Base-by-base conservation (phyloP, 1,140 invertebrate genomes). In the Trissolcus basalis region DNA sequence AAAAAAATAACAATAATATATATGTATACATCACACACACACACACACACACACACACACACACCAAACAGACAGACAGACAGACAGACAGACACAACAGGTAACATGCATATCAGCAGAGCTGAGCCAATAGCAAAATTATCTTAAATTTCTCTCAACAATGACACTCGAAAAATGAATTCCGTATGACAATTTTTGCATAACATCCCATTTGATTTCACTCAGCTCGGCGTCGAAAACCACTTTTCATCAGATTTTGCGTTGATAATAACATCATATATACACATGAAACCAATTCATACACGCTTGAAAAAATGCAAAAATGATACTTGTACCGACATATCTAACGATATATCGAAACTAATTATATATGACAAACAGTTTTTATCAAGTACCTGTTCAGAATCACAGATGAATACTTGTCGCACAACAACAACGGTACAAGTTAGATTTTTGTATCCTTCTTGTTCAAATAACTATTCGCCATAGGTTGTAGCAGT, bases 81-180 rank as follows among this genome's bases (percentile, higher is more conserved):
- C n/a, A n/a, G n/a, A n/a, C n/a, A n/a, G n/a, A n/a, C n/a, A n/a
- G 14, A 47, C 13, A 65, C 60, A 60, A 67, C 67, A 69, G 45
- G 56, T 58, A 48, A 73, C 72, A 69, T 48, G 72, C 68, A 72
- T 78, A 78, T 78, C 69, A 78, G 60, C 75, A 72, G 69, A 72
- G 64, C 75, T 65, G 69, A 77, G 75, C 63, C n/a, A 12, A 36
- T 13, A 39, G 43, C 39, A 32, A 15, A 13, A 56, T 45, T n/a
- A n/a, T 4, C 36, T 39, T 59, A 14, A 41, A 47, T 56, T 71
- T 44, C 51, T n/a, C 55, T 33, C 67, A 60, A 32, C 43, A n/a
- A n/a, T n/a, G n/a, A 67, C 41, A n/a, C 32, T 48, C 56, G 47
- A 51, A 39, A n/a, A n/a, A n/a, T n/a, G n/a, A n/a, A n/a, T n/a